These are phyloP conservation scores for Phalacrocorax aristotelis DNA, from an alignment of 2,113 vertebrate genomes.

Conservation along the genomic window DNA sequence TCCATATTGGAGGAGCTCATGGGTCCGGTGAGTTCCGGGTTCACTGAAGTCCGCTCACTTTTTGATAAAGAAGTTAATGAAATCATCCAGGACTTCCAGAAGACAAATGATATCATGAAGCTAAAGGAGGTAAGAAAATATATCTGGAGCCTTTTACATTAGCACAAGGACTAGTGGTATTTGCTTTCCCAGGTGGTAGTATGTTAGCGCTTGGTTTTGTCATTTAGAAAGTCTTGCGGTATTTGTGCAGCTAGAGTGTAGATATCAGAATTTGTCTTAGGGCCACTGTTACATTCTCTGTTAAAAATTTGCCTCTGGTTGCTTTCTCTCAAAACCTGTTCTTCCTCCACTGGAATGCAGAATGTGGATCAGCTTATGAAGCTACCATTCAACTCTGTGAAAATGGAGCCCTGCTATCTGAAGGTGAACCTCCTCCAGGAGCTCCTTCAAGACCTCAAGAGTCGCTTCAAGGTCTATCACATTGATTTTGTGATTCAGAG, in stretches of 20 bases:
- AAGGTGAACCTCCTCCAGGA: slow-evolving; percentile 81
- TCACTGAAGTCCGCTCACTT: slow-evolving; percentile 80
- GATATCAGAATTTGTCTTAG: background rate
- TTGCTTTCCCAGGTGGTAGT: background rate
- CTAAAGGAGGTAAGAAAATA: slow-evolving; percentile 79
- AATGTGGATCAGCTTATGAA: slow-evolving; percentile 69
- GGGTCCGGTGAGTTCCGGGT: slow-evolving; percentile 88
- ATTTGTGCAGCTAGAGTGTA: background rate
- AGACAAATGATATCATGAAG: slow-evolving; percentile 38
- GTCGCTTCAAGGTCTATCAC: slow-evolving; percentile 80
- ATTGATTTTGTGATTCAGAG: slow-evolving; percentile 81
- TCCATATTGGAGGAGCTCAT: slow-evolving; percentile 91
- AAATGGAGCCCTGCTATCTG: slow-evolving; percentile 84
- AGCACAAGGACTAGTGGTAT: background rate
- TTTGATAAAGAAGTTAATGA: slow-evolving; percentile 82
- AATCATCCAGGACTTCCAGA: slow-evolving; percentile 77
- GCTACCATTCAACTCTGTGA: slow-evolving; percentile 71
- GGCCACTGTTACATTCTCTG: background rate
- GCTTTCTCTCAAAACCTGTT: background rate
- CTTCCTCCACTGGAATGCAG: slow-evolving; percentile 61
- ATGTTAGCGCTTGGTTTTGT: background rate
- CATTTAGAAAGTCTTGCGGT: background rate
- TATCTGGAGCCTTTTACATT: background rate
- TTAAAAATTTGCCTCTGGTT: background rate
- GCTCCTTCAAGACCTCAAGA: slow-evolving; percentile 81